A percentile compares a stretch with the other conserved stretches of the same genome.
These are phyloP conservation scores for Discoglossus pictus DNA, from an alignment of 2,797 vertebrate species.

Conservation along the genomic window DNA sequence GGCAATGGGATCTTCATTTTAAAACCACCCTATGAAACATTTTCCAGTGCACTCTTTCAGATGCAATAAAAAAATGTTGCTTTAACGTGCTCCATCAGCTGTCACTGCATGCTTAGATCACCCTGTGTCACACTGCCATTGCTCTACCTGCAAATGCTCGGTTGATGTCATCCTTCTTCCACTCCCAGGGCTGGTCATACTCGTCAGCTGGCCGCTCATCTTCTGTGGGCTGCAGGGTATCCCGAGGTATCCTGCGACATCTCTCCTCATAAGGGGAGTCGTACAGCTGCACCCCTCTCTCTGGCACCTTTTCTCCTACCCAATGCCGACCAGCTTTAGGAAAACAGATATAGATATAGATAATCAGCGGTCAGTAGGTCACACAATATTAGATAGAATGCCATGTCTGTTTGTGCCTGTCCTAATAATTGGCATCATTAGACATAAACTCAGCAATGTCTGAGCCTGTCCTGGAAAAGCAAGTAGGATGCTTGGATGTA, in stretches of 20 bases:
- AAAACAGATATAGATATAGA: not conserved
- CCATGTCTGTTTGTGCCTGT: too few species aligned
- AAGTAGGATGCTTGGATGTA: too few species aligned
- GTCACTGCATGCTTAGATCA: not conserved
- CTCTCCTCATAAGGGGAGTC: constrained; percentile 88
- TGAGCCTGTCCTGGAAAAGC: not conserved
- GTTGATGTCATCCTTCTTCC: constrained; percentile 93
- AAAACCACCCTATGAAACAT: too few species aligned
- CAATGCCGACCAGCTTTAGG: constrained; percentile 53
- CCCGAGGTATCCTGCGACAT: constrained; percentile 56
- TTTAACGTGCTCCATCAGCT: too few species aligned
- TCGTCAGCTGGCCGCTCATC: constrained; percentile 90
- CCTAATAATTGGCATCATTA: too few species aligned
- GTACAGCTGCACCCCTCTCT: constrained; percentile 78
- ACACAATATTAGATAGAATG: too few species aligned
- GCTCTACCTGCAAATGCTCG: constrained; percentile 86
- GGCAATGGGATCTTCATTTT: too few species aligned
- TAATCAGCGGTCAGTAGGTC: too few species aligned
- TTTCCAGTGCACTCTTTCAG: too few species aligned
- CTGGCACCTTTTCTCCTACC: constrained; percentile 46
- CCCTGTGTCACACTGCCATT: not conserved
- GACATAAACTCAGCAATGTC: too few species aligned
- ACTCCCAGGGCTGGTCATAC: constrained; percentile 96
- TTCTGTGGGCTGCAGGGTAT: constrained; percentile 82
- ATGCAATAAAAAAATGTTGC: too few species aligned